These are phyloP conservation scores for Philotrypesis tridentata DNA, from an alignment of 1,140 invertebrate genomes.

Conservation along the genomic window DNA sequence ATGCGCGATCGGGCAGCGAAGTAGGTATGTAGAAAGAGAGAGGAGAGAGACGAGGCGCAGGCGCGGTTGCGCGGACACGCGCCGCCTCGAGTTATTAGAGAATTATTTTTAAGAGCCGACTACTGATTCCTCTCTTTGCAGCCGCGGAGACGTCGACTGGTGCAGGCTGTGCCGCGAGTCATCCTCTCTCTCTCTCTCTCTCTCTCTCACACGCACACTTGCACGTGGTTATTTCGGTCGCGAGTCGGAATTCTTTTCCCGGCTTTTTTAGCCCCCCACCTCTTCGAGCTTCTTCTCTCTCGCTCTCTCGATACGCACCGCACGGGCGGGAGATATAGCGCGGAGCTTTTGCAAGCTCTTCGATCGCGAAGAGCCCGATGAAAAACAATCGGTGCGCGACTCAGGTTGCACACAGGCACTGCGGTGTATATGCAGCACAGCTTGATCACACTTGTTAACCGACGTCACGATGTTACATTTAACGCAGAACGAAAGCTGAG, in stretches of 20 bases:
- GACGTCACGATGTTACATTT: too few species aligned
- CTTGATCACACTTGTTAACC: too few species aligned
- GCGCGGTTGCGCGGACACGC: not conserved
- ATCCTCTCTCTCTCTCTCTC: slow-evolving; percentile 19
- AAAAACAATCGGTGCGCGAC: too few species aligned
- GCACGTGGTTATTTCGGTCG: slow-evolving; percentile 41
- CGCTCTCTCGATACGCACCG: too few species aligned
- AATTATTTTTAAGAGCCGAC: slow-evolving; percentile 26
- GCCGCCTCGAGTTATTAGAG: not conserved
- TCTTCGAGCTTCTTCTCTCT: not conserved
- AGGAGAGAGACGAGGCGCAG: not conserved
- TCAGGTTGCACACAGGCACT: too few species aligned
- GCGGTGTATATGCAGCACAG: too few species aligned
- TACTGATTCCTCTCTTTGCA: not conserved
- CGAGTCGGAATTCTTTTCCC: slow-evolving; percentile 31
- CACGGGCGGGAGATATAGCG: too few species aligned
- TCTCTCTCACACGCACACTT: too few species aligned
- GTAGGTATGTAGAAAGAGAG: not conserved
- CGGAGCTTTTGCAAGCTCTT: too few species aligned
- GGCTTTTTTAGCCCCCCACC: slow-evolving; percentile 5
- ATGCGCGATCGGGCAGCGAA: too few species aligned
- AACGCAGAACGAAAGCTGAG: too few species aligned
- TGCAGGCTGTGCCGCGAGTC: not conserved
- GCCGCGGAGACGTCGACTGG: not conserved
- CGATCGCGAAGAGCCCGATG: too few species aligned